Evolutionary conservation across 2,888 invertebrate species (phyloP).

Genomic region (Thymelicus acteon): DNA sequence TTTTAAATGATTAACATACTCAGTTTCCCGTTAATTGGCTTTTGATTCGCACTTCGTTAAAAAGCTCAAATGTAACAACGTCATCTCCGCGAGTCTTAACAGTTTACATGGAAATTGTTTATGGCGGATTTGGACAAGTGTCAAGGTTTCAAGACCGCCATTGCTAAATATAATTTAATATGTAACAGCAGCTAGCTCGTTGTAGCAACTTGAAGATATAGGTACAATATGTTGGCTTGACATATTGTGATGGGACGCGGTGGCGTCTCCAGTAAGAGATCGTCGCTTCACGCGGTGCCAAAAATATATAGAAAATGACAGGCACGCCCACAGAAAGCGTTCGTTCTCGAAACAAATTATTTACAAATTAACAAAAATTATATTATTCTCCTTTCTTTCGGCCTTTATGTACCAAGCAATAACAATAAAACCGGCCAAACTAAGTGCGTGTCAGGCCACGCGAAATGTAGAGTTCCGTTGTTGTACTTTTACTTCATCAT

Average conservation of each 20-base stretch:
- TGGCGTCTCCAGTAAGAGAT: slow-evolving; percentile 21
- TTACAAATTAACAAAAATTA: background rate
- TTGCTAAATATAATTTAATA: background rate
- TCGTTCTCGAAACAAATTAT: background rate
- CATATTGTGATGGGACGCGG: background rate
- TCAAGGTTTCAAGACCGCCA: slow-evolving; percentile 48
- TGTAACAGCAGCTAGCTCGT: background rate
- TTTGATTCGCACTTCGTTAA: no score
- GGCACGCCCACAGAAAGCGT: background rate
- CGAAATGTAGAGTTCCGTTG: no score
- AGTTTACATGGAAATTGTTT: background rate
- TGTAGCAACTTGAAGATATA: background rate
- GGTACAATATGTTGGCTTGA: slow-evolving; percentile 10
- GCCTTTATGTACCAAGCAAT: no score
- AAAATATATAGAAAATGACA: slow-evolving; percentile 10
- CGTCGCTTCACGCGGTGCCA: slow-evolving; percentile 4
- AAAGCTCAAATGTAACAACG: background rate
- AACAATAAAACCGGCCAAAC: no score
- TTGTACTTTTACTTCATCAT: no score
- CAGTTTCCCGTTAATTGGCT: no score
- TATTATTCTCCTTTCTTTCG: no score
- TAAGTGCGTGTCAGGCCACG: no score
- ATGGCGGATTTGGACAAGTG: slow-evolving; percentile 47
- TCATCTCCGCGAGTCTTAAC: background rate
- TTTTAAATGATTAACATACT: no score